These are phyloP conservation scores for Acridotheres tristis DNA, from an alignment of 2,797 vertebrate species.

Conservation along the genomic window DNA sequence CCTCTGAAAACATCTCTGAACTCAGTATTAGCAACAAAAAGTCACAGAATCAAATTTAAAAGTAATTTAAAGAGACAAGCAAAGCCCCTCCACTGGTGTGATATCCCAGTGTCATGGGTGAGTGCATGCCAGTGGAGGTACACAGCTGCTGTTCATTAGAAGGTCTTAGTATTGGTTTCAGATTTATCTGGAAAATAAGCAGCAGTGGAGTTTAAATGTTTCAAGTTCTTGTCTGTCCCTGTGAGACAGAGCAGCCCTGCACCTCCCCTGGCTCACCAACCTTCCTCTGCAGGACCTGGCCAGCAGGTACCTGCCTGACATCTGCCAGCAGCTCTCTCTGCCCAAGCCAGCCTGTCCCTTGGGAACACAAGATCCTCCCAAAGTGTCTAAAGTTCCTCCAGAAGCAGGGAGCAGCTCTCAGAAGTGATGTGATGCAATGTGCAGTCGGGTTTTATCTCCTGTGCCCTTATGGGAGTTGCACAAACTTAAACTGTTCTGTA, in stretches of 20 bases:
- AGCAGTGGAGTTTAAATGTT: neutral
- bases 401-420: neutral
- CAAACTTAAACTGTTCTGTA: neutral
- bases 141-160: neutral
- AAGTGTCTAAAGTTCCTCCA: neutral
- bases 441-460: neutral
- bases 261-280: neutral
- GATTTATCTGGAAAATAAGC: neutral
- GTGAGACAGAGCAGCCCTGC: neutral
- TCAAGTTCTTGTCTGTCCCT: neutral
- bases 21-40: neutral
- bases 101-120: neutral
- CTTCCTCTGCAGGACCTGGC: neutral
- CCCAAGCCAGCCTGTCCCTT: neutral
- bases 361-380: neutral
- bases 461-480: neutral
- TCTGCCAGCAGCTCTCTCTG: neutral
- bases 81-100: neutral
- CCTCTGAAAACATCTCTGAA: neutral
- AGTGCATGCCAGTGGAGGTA: no score
- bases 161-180: neutral
- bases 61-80: neutral
- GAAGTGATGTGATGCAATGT: rapidly evolving
- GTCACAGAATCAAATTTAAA: neutral
- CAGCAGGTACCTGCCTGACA: neutral